Evolutionary conservation across 1,140 invertebrate species (phyloP).

Genomic region (Pogonomyrmex californicus): DNA sequence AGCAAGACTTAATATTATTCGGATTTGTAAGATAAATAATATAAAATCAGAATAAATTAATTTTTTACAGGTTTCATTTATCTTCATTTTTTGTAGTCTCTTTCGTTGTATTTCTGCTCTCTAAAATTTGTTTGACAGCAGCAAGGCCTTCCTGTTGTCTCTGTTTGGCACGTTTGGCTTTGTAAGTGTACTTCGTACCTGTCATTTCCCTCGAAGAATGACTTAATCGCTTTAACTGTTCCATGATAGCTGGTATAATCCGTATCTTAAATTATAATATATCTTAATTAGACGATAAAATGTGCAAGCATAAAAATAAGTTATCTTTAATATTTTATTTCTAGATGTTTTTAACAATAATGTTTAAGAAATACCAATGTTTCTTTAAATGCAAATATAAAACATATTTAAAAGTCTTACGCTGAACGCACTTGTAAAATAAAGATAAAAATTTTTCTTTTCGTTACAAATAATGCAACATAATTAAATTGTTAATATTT

Average conservation of each 20-base stretch:
- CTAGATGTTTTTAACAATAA: not conserved
- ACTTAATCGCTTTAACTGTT: slow-evolving; percentile 77
- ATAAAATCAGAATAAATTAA: slow-evolving; percentile 32
- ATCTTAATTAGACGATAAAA: not conserved
- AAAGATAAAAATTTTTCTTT: not conserved
- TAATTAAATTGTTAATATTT: not conserved
- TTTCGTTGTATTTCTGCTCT: slow-evolving; percentile 63
- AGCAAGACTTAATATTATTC: not conserved
- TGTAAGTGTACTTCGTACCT: slow-evolving; percentile 77
- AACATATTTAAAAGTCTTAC: not conserved
- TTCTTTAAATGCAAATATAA: slow-evolving; percentile 5
- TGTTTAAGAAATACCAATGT: not conserved
- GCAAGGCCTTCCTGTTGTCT: slow-evolving; percentile 78
- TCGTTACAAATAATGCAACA: not conserved
- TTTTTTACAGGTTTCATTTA: slow-evolving; percentile 9
- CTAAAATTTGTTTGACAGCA: slow-evolving; percentile 77
- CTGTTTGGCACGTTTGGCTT: slow-evolving; percentile 74
- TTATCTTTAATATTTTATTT: slow-evolving; percentile 18
- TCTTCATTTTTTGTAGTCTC: slow-evolving; percentile 24
- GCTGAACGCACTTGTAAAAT: not conserved
- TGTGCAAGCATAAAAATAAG: not conserved
- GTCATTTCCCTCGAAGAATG: slow-evolving; percentile 11
- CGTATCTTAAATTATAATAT: slow-evolving; percentile 82
- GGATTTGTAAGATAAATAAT: no score
- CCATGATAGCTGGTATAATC: slow-evolving; percentile 84